Conservation (phyloP, 1,140 invertebrate species). For the Drosophila serrata region DNA sequence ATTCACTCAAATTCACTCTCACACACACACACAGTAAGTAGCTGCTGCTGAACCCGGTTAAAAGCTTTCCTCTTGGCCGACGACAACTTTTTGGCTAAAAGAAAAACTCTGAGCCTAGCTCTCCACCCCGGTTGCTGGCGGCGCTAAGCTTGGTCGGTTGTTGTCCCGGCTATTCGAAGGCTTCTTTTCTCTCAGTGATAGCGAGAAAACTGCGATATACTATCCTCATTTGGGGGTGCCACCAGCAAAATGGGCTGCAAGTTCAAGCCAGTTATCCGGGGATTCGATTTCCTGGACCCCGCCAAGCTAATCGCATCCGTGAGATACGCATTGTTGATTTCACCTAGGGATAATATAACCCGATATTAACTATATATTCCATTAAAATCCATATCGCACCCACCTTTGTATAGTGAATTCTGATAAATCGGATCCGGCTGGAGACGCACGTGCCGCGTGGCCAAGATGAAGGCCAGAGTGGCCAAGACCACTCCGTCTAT, state of each 20-base stretch:
- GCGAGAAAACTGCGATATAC: slow-evolving; percentile 92
- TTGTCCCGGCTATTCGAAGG: slow-evolving; percentile 18
- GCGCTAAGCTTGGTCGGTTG: slow-evolving; percentile 38
- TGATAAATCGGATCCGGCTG: slow-evolving; percentile 92
- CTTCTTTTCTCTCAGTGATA: slow-evolving; percentile 56
- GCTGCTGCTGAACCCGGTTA: slow-evolving; percentile 22
- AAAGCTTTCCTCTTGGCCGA: slow-evolving; percentile 26
- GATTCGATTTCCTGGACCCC: slow-evolving; percentile 91
- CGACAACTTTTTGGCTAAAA: slow-evolving; percentile 19
- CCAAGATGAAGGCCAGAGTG: slow-evolving; percentile 96
- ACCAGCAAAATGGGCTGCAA: slow-evolving; percentile 92
- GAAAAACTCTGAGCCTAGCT: slow-evolving; percentile 24
- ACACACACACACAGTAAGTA: slow-evolving; percentile 15
- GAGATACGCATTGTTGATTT: slow-evolving; percentile 94
- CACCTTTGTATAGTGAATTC: slow-evolving; percentile 89
- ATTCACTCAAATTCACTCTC: slow-evolving; percentile 34
- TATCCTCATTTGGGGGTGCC: slow-evolving; percentile 87
- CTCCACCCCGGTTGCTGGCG: slow-evolving; percentile 25
- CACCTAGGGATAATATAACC: slow-evolving; percentile 87
- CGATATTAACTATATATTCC: background rate
- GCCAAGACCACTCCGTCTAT: slow-evolving; percentile 96
- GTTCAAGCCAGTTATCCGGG: slow-evolving; percentile 87
- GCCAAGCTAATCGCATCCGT: slow-evolving; percentile 92
- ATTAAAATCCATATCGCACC: background rate
- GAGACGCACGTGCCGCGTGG: slow-evolving; percentile 93